phyloP scores from a whole-genome alignment of 2,888 invertebrate species.

The Priapulus caudatus region DNA sequence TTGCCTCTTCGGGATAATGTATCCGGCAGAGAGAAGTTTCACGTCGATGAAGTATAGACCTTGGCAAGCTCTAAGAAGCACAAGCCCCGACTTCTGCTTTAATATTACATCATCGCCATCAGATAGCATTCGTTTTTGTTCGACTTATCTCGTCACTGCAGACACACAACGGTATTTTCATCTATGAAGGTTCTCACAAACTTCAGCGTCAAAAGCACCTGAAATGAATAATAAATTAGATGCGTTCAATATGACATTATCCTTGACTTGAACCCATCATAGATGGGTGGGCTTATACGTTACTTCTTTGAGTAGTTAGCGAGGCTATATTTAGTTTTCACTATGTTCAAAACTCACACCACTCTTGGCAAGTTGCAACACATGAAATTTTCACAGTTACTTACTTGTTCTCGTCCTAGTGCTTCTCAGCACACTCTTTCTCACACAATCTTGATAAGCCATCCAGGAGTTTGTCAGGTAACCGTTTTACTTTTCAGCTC shows the following conservation, averaged over 20 bases:
- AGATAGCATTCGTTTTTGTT: conserved; percentile 44
- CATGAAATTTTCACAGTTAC: conserved; percentile 12
- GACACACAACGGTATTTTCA: conserved; percentile 56
- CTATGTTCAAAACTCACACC: background rate
- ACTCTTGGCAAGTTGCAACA: background rate
- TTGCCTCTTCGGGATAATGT: conserved; percentile 48
- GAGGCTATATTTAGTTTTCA: background rate
- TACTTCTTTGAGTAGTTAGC: background rate
- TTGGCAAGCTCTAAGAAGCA: conserved; percentile 47
- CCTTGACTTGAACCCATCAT: no score
- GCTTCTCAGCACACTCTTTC: conserved; percentile 46
- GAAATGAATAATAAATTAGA: conserved; percentile 22
- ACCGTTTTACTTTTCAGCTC: conserved; percentile 57
- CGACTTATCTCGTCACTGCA: conserved; percentile 57
- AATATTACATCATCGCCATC: conserved; percentile 50
- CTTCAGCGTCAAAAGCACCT: conserved; percentile 47
- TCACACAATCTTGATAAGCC: conserved; percentile 51
- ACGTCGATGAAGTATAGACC: conserved; percentile 50
- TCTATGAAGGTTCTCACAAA: conserved; percentile 53
- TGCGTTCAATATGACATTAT: no score
- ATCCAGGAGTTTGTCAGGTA: conserved; percentile 51
- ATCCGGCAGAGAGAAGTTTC: conserved; percentile 50
- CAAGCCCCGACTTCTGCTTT: conserved; percentile 51
- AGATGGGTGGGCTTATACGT: background rate
- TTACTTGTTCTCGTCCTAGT: conserved; percentile 45